Base-by-base conservation (phyloP, 2,888 invertebrate genomes). In the Toxonevra muliebris region DNA sequence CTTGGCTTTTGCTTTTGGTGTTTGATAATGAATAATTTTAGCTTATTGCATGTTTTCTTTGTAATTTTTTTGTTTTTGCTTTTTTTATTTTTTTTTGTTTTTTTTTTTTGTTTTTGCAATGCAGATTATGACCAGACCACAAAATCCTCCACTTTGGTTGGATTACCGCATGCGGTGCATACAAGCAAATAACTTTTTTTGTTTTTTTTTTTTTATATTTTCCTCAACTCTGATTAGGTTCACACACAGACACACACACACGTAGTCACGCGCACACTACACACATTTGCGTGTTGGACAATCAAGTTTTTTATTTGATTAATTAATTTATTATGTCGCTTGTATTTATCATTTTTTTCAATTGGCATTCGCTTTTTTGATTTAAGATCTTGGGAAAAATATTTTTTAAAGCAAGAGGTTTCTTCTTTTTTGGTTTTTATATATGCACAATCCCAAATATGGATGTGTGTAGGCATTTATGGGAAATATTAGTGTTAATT, bases 291-390 rank as follows among this genome's bases (percentile, higher is more conserved):
- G 48, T 48, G 48, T n/a, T 12, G 48, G 12, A n/a, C 48, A n/a
- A n/a, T 48, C 13, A 48, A 48, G 48, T n/a, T 15, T 15, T n/a
- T 48, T 17, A 5, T n/a, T 19, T 53, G 53, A 53, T 53, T 53
- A 53, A 53, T 53, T 53, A 53, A 53, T 53, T 53, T 53, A 53
- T 53, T 53, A 53, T 53, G 53, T 19, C 19, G 12, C 19, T 15
- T 17, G 53, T 19, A 53, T 53, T 53, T 53, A 53, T 53, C 53
- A 53, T 53, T 17, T 15, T n/a, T n/a, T 10, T 4, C 11, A n/a
- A 53, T 17, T 11, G 11, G 15, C 11, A 53, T 12, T 15, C 11
- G 15, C 12, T n/a, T 53, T 53, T 12, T 53, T 53, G 15, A 15
- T 53, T 53, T 15, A 17, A 17, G 19, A n/a, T 17, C 17, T 53